Base-by-base conservation (phyloP, 2,797 vertebrate genomes). In the Petrocephalus schoutedeni region DNA sequence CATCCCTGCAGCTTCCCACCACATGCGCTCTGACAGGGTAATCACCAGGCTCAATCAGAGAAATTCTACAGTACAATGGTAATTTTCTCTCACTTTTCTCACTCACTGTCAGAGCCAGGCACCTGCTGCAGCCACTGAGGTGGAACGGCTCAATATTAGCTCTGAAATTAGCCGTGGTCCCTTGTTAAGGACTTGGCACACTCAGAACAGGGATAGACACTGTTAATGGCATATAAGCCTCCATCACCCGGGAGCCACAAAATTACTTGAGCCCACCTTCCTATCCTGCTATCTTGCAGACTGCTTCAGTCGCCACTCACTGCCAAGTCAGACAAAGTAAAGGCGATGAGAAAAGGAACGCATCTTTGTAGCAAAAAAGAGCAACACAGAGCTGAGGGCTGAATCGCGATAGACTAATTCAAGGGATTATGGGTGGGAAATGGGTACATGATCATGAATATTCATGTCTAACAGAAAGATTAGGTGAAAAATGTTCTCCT, bases 141-240 rank as follows among this genome's bases (percentile, higher is more conserved):
- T 95, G 96, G 97, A 98, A 98, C 96, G 45, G 95, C 96, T 97
- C 96, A 94, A 96, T 97, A 98, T 98, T 98, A 98, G 96, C 96
- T 97, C 96, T 96, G 97, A 98, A 98, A 99, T 98, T 98, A 98
- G 97, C 96, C 97, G 95, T 95, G 95, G 96, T 97, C 96, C 95
- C 96, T 95, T 95, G 96, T 96, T 98, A 98, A 98, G 97, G 96
- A 96, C 95, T 95, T 97, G 97, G 96, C 96, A 96, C 90, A 91
- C 94, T 93, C 92, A 71, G 89, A 87, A 89, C 91, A 92, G 95
- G 94, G 93, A 94, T 88, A 92, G 94, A 94, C 91, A 93, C 92
- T 93, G 94, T 94, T 96, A 97, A 97, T 95, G 93, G 94, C 95
- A 94, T 93, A 94, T 94, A 96, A 97, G 94, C 94, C 94, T 91